Evolutionary conservation across 2,113 vertebrate genomes (phyloP).

Genomic region (Platichthys flesus): DNA sequence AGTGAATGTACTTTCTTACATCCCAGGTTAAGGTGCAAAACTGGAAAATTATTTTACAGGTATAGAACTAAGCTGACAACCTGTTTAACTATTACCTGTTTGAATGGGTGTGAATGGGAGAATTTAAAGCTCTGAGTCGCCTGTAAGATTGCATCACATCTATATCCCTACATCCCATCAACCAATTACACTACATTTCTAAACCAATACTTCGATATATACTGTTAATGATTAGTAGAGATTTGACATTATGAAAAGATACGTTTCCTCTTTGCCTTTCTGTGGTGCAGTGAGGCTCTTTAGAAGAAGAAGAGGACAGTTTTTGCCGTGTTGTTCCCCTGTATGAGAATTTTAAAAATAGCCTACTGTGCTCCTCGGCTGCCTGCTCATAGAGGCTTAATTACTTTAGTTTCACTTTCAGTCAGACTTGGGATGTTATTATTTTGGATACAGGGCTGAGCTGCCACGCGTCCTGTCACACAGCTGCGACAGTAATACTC

Average conservation of each 20-base stretch:
- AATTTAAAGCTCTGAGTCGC: too few relatives aligned
- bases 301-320: not conserved
- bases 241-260: not conserved
- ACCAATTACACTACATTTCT: not conserved
- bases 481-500: slow-evolving; percentile 26
- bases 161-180: not conserved
- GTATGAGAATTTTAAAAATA: slow-evolving; percentile 41
- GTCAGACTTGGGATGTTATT: slow-evolving; percentile 34
- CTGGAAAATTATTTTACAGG: too few relatives aligned
- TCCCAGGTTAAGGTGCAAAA: too few relatives aligned
- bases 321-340: not conserved
- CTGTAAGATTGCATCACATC: too few relatives aligned
- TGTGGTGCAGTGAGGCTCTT: not conserved
- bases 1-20: too few relatives aligned
- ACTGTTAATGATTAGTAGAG: not conserved
- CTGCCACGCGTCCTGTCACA: slow-evolving; percentile 12
- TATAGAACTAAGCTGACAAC: too few relatives aligned
- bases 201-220: not conserved
- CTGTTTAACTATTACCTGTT: too few relatives aligned
- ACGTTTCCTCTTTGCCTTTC: not conserved
- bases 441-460: slow-evolving; percentile 24
- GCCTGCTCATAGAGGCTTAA: slow-evolving; percentile 17
- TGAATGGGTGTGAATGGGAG: too few relatives aligned
- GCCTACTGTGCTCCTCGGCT: slow-evolving; percentile 18
- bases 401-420: slow-evolving; percentile 39